Evolutionary conservation across 1,140 invertebrate species (phyloP).

Genomic region (Neodiprion virginianus): DNA sequence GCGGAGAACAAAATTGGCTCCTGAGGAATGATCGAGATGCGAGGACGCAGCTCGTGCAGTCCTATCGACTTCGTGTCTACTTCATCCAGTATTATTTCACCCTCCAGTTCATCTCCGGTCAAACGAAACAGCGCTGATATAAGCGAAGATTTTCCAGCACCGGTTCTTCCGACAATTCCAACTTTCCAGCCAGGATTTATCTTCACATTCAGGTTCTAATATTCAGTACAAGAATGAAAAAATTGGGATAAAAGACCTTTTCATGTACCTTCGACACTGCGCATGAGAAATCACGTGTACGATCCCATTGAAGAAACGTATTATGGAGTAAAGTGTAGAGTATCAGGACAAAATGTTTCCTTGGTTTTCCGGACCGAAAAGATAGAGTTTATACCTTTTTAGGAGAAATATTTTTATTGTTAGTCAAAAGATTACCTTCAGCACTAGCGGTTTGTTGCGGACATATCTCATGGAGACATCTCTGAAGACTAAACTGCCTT

Average conservation of each 20-base stretch:
- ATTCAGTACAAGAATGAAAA: no score
- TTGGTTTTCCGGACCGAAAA: no score
- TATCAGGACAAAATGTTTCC: neutral
- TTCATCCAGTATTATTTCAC: conserved; percentile 71
- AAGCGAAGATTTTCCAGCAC: conserved; percentile 85
- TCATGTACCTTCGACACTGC: neutral
- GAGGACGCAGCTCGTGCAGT: conserved; percentile 73
- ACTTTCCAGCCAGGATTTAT: conserved; percentile 76
- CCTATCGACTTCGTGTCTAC: conserved; percentile 70
- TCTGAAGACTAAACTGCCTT: conserved; percentile 60
- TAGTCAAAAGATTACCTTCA: conserved; percentile 62
- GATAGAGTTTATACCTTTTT: no score
- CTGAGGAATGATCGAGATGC: conserved; percentile 87
- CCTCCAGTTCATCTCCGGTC: conserved; percentile 50
- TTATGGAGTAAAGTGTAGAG: no score
- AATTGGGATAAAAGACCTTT: no score
- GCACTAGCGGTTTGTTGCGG: conserved; percentile 66
- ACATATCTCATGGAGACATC: conserved; percentile 74
- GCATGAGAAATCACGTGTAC: neutral
- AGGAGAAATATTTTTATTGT: neutral
- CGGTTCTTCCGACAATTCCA: conserved; percentile 77
- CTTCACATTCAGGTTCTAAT: conserved; percentile 64
- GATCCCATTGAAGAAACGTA: no score
- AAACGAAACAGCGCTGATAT: conserved; percentile 78
- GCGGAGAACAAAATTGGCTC: conserved; percentile 83